These are phyloP conservation scores for Drosophila carrolli DNA, from an alignment of 1,140 invertebrate genomes.

Conservation along the genomic window DNA sequence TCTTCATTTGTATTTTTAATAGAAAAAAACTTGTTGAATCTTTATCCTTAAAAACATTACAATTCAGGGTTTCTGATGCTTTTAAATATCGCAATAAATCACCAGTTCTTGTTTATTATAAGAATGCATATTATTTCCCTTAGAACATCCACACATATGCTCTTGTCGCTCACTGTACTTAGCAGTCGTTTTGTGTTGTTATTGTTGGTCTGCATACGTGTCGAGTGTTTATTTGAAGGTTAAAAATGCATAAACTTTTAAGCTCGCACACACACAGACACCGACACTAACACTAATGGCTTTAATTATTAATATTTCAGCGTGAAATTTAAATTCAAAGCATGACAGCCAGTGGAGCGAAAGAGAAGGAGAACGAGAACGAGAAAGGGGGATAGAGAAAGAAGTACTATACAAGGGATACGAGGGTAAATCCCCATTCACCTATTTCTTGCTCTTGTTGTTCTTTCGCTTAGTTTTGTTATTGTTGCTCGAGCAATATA, in stretches of 20 bases:
- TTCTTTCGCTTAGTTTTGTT: constrained; percentile 34
- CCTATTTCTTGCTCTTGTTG: constrained; percentile 25
- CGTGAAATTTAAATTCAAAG: constrained; percentile 72
- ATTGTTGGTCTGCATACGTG: constrained; percentile 52
- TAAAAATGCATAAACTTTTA: constrained; percentile 75
- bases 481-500: constrained; percentile 69
- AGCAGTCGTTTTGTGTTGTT: constrained; percentile 25
- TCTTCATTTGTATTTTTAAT: background rate
- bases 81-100: too few relatives aligned
- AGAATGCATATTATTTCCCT: background rate
- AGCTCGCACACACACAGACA: constrained; percentile 27
- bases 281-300: constrained; percentile 46
- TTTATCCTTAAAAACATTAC: too few relatives aligned
- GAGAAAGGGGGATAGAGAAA: background rate
- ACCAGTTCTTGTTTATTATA: too few relatives aligned
- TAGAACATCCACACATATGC: background rate
- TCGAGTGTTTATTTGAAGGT: constrained; percentile 65
- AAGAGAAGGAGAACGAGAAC: constrained; percentile 4
- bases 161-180: constrained; percentile 16
- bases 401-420: background rate
- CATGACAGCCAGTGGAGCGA: constrained; percentile 43
- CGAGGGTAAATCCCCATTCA: background rate
- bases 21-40: too few relatives aligned
- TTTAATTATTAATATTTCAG: constrained; percentile 79
- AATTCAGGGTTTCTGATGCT: too few relatives aligned